These are phyloP conservation scores for Gymnoscopelus braueri DNA, from an alignment of 2,797 vertebrate species.

Conservation along the genomic window DNA sequence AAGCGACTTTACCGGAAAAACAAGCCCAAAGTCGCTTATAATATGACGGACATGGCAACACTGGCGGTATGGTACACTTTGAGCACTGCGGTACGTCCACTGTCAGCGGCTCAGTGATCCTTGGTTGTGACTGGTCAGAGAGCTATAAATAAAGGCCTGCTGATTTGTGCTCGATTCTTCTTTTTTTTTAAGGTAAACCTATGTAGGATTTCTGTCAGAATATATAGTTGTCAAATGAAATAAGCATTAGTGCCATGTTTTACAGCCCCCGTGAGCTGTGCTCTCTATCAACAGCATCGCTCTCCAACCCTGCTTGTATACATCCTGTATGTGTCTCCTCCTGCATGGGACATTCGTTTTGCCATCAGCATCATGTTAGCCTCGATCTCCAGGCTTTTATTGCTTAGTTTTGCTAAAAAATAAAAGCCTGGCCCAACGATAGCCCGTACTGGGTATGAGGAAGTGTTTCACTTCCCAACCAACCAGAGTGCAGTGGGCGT, in stretches of 20 bases:
- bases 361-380: no score
- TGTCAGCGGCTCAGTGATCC: not conserved
- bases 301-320: not conserved
- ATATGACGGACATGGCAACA: slow-evolving; percentile 3
- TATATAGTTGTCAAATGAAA: not conserved
- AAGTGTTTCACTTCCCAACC: no score
- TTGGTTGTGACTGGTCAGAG: slow-evolving; percentile 12
- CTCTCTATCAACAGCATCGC: slow-evolving; percentile 19
- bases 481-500: no score
- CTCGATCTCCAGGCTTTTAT: no score
- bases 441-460: no score
- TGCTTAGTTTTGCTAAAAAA: no score
- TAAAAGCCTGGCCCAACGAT: no score
- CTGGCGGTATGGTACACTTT: slow-evolving; percentile 26
- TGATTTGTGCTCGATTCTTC: not conserved
- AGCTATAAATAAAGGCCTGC: slow-evolving; percentile 6
- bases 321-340: no score
- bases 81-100: slow-evolving; percentile 19
- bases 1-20: slow-evolving; percentile 24
- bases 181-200: not conserved
- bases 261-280: not conserved
- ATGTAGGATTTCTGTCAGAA: not conserved
- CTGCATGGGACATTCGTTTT: no score
- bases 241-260: not conserved
- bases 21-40: not conserved